Evolutionary conservation across 2,888 invertebrate genomes (phyloP), one percentile per base, ranked within the genome.

Genomic region (Microplitis manilae): DNA sequence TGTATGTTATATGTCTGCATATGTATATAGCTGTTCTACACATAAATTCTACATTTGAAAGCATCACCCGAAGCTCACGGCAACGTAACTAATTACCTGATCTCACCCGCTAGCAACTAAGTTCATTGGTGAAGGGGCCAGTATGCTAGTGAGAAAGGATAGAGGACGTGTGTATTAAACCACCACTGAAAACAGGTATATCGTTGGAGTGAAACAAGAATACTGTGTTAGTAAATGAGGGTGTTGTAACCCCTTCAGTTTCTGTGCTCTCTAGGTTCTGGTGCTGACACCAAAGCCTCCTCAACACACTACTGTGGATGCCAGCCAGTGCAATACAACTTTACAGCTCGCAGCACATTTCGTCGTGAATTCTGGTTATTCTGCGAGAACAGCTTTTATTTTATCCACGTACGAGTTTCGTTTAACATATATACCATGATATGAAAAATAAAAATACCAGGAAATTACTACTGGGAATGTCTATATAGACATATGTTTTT

Each of bases 241-340:
- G 76, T 72, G 73, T 77, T 68, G 77, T 73, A 79, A 74, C 76
- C 79, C 73, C 50, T 50, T 73, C 75, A 70, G 79, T 80, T 79
- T 75, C 79, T 79, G 78, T 50, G 13, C 50, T 50, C 50, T 50
- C 76, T 77, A 76, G 65, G 75, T 81, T 82, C 89, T 89, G 89
- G 81, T 85, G 85, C 87, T 89, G 89, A 89, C 89, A 88, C 88
- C 89, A 89, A 89, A 89, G 89, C 87, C 88, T 89, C 86, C 87
- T 87, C 87, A 87, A 87, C 85, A 84, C 85, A 82, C 82, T 79
- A 83, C 83, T 75, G 81, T 77, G 79, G 79, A 81, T 75, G 80
- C 79, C 74, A 80, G 68, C 62, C 65, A 61, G 70, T 68, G 62
- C 13, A 84, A 83, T 82, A 83, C 82, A 85, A 84, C 83, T 85